phyloP scores from a whole-genome alignment of 2,797 vertebrate genomes.

The Acanthis flammea region DNA sequence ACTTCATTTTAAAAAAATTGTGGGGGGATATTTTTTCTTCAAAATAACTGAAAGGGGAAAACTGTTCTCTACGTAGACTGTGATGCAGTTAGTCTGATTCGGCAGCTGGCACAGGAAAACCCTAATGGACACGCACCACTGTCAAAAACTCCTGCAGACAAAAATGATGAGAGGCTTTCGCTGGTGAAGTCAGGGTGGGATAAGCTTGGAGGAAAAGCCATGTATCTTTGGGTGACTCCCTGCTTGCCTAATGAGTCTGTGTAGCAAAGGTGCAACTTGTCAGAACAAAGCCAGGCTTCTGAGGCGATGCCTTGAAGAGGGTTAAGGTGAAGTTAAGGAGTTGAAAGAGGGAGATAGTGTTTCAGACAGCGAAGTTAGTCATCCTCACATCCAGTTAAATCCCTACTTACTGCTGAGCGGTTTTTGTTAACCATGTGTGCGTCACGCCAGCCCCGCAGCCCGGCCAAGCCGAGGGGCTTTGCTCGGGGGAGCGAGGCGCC shows the following conservation, averaged over 20 bases:
- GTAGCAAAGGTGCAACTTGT: slow-evolving; percentile 15
- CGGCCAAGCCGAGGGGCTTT: background rate
- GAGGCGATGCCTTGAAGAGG: background rate
- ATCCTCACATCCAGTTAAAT: slow-evolving; percentile 8
- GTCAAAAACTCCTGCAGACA: slow-evolving; percentile 28
- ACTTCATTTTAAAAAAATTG: background rate
- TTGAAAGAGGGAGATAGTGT: slow-evolving; percentile 26
- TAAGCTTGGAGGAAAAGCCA: background rate
- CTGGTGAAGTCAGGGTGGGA: slow-evolving; percentile 6
- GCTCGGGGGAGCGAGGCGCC: background rate
- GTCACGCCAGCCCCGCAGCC: background rate
- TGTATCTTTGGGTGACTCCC: slow-evolving; percentile 23
- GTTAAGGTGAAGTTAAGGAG: slow-evolving; percentile 1
- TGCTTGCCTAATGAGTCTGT: background rate
- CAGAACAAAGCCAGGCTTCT: slow-evolving; percentile 28
- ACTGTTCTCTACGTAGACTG: accelerated
- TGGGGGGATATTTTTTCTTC: background rate
- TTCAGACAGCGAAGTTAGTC: slow-evolving; percentile 39
- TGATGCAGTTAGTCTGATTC: background rate
- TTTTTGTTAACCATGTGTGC: background rate
- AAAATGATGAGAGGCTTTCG: background rate
- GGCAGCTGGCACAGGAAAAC: background rate
- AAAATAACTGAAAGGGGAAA: background rate
- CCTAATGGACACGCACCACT: background rate
- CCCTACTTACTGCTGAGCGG: background rate